These are phyloP conservation scores for Tragelaphus strepsiceros DNA, from an alignment of 2,113 vertebrate genomes.

Conservation along the genomic window DNA sequence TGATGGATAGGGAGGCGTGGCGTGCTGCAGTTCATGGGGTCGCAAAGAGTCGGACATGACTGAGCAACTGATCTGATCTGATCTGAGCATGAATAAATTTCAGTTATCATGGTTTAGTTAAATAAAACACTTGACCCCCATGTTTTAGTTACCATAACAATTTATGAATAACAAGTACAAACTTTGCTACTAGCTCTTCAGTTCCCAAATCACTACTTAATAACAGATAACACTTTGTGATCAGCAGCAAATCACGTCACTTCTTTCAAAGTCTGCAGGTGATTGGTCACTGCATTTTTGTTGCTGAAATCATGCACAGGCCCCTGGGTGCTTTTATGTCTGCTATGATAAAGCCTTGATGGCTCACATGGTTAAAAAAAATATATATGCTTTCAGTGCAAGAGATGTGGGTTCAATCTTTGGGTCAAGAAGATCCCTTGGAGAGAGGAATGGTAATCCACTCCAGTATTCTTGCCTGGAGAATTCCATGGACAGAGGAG, in stretches of 20 bases:
- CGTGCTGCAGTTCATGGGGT: too few relatives aligned
- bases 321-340: background rate
- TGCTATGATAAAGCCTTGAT: background rate
- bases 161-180: background rate
- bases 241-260: background rate
- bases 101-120: background rate
- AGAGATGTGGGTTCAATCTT: background rate
- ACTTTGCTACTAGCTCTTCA: background rate
- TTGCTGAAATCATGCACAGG: background rate
- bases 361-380: background rate
- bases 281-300: background rate
- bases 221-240: background rate
- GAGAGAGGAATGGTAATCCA: background rate
- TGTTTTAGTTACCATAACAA: background rate
- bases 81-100: background rate
- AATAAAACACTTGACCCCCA: background rate
- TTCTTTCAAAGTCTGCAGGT: background rate
- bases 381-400: too few relatives aligned
- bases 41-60: too few relatives aligned
- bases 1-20: too few relatives aligned
- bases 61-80: too few relatives aligned
- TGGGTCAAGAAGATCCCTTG: background rate
- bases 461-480: background rate
- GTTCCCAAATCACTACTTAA: background rate
- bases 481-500: background rate